Base-by-base conservation (phyloP, 2,113 vertebrate genomes). In the Clarias magur region DNA sequence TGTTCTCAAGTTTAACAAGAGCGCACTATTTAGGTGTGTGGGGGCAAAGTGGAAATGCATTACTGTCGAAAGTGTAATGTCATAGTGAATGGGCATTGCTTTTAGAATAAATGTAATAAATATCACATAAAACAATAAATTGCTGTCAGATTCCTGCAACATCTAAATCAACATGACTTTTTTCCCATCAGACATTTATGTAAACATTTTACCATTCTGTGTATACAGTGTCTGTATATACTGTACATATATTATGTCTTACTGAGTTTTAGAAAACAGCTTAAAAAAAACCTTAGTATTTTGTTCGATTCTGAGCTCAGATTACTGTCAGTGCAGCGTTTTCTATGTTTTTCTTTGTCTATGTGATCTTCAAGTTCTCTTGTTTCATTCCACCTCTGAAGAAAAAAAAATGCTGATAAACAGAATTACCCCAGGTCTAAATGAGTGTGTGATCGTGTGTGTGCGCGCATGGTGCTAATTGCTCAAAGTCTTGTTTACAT, bases 401-500 rank as follows among this genome's bases (percentile, higher is more conserved):
- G 30, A 56, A 56, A 57, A n/a, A 79, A 48, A 67, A n/a, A 79
- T 56, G 25, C 53, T 57, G 53, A 27, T 53, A 27, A 4, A n/a
- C 42, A 59, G 54, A 59, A 59, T 57, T 73, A 19, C 34, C 34
- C 19, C 17, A 11, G 72, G 72, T 53, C 38, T 75, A 42, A 53
- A 53, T 42, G 16, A 38, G 60, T 63, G 1, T 65, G 67, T 1
- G 65, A 16, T 3, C 30, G n/a, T 30, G 70, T 73, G 19, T 73
- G 34, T 19, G 57, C 19, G 57, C 0, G 34, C 9, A 11, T 73
- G 38, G 34, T 48, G 38, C 34, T 75, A 10, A 25, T 53, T 59
- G 76, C 57, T 53, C 56, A 75, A 65, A 42, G n/a, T 38, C 75
- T 86, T 80, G 54, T 53, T 83, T 76, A 34, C 84, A 42, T 54